Evolutionary conservation across 64 coral and sea anemone species (phyloP), one percentile per base, ranked within the genome.

Genomic region (Stichodactyla helianthus): DNA sequence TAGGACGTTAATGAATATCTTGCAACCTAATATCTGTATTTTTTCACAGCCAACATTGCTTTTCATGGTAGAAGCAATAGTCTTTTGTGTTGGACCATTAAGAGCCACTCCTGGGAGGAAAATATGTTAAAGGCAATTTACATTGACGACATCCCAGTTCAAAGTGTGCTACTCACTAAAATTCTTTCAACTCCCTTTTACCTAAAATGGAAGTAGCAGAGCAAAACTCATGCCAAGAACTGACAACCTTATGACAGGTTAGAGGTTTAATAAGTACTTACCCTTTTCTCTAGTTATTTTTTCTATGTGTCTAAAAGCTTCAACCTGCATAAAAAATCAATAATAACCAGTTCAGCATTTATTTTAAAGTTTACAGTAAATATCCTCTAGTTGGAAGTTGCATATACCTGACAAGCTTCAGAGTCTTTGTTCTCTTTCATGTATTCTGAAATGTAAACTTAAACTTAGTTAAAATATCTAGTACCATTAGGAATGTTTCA

Each of bases 401-500:
- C 14, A 89, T 12, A 20, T 89, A 98, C 95, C 92, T 94, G 89
- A 67, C 92, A 98, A 59, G 86, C 86, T 25, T 82, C 67, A 13
- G 84, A 86, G 59, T 86, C 87, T 77, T 92, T 89, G 91, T 98
- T 98, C 14, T 98, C 90, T 91, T 98, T 98, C 95, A 98, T 98
- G 80, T 98, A 98, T 54, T 86, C 95, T 98, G 60, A 6, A 89
- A 50, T 10, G 31, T 6, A 44, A 44, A 44, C 35, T 44, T 44
- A 44, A 44, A 44, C 35, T 44, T 44, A 44, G 35, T 44, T 44
- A 44, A 44, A 44, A 44, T 44, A 44, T 44, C 35, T 44, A 44
- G 35, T 44, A 44, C 35, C 35, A 3, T 44, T 44, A 44, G 35
- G 35, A 44, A 44, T 44, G 35, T 44, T 44, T 44, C 35, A 44